Conservation (phyloP, 2,113 vertebrate species). For the Labeo rohita region DNA sequence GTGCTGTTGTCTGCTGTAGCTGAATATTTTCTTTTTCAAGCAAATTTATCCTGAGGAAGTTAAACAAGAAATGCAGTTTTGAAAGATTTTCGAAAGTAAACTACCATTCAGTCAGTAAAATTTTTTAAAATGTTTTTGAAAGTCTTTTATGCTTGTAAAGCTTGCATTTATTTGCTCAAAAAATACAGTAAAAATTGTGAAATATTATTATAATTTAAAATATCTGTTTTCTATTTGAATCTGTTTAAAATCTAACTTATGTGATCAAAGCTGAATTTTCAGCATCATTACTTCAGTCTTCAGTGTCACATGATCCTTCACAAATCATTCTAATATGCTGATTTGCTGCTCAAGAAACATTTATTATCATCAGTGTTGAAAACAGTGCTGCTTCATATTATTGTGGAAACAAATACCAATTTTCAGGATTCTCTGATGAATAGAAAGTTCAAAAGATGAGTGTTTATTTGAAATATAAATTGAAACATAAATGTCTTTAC, state of each 20-base stretch:
- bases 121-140: not conserved
- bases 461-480: not conserved
- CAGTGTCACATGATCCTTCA: not conserved
- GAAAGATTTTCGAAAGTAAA: not conserved
- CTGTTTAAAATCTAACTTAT: not conserved
- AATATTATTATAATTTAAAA: not conserved
- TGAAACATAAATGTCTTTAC: not conserved
- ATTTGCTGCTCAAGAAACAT: too few species aligned
- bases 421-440: too few species aligned
- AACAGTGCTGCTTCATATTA: too few species aligned
- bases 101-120: not conserved
- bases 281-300: not conserved
- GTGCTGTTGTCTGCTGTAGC: not conserved
- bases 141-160: not conserved
- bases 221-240: not conserved
- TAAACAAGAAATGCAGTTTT: not conserved
- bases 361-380: too few species aligned
- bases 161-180: not conserved
- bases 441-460: not conserved
- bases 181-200: not conserved
- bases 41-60: conserved; percentile 13
- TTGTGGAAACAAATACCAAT: too few species aligned
- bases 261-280: not conserved
- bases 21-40: conserved; percentile 22
- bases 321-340: not conserved